Evolutionary conservation across 2,888 invertebrate species (phyloP), one percentile per base, ranked within the genome.

Genomic region (Tetragnatha montana): DNA sequence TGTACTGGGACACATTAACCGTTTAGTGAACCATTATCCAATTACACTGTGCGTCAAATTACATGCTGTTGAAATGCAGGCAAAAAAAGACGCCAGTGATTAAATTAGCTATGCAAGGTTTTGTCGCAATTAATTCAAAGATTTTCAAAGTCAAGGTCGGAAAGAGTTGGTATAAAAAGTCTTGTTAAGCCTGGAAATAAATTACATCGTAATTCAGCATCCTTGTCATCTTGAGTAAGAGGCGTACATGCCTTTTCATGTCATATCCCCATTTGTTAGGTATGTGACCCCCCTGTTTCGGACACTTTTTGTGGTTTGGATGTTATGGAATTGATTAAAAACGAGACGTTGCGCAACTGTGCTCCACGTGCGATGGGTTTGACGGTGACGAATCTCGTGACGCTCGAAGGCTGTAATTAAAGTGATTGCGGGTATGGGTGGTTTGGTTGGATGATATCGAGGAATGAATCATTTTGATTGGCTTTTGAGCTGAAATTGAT

Each of bases 201-300:
- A 82, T 82, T 82, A 71, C 12, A n/a, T 74, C 4, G 82, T 60
- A 82, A 82, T 82, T 74, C 74, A 74, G 73, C 74, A 73, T 22
- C 35, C 60, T 17, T 73, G 82, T 82, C 82, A 74, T 22, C 51
- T 47, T 19, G 19, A 50, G 60, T 71, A 22, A 71, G 8, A 73
- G 73, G 73, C 74, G 82, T 82, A 60, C 60, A 60, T 60, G 60
- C 60, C 60, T 12, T 17, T 60, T 60, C 10, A 14, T 60, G 60
- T 60, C 60, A n/a, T 14, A 60, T 0, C 17, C 60, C 60, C 60
- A 60, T 60, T 60, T 60, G 60, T 60, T 60, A 60, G 17, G 60
- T 12, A 60, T 60, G 8, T 60, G 0, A 60, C 60, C 60, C 60
- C 60, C 60, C 60, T 60, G 60, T 60, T 60, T 35, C 1, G 60